Conservation (phyloP, 1,140 invertebrate genomes). For the Eriocheir sinensis region DNA sequence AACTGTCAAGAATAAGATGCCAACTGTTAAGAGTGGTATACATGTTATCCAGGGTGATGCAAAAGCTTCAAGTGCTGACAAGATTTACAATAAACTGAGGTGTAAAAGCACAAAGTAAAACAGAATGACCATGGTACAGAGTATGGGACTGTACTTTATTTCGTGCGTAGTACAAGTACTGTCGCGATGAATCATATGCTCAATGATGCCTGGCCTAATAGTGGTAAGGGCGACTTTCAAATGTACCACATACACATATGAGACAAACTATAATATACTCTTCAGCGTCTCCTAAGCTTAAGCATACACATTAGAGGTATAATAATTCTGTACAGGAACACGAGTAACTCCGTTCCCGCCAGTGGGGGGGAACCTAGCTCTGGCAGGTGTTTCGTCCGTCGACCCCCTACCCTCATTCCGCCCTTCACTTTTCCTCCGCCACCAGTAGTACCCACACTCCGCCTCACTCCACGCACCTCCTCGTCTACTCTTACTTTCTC, state of each 20-base stretch:
- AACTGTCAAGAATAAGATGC: background rate
- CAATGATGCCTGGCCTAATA: too few species aligned
- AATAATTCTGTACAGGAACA: background rate
- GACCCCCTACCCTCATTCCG: constrained; percentile 33
- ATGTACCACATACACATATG: constrained; percentile 9
- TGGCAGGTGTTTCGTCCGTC: background rate
- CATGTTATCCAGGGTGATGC: too few species aligned
- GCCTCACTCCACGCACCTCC: background rate
- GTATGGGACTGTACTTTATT: too few species aligned
- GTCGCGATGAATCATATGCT: too few species aligned
- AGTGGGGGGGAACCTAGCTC: background rate
- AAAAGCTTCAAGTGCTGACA: too few species aligned
- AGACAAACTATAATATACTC: background rate
- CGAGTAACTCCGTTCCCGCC: background rate
- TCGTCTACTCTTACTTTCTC: background rate
- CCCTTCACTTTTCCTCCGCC: background rate
- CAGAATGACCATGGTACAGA: too few species aligned
- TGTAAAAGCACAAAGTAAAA: too few species aligned
- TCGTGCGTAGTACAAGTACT: too few species aligned
- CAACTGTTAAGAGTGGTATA: background rate
- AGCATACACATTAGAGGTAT: background rate
- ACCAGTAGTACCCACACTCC: background rate
- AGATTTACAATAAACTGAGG: too few species aligned
- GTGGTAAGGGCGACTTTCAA: background rate
- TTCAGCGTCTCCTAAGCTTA: background rate